These are phyloP conservation scores for Pseudolaguvia tuberculata DNA, from an alignment of 2,113 vertebrate species.

Conservation along the genomic window DNA sequence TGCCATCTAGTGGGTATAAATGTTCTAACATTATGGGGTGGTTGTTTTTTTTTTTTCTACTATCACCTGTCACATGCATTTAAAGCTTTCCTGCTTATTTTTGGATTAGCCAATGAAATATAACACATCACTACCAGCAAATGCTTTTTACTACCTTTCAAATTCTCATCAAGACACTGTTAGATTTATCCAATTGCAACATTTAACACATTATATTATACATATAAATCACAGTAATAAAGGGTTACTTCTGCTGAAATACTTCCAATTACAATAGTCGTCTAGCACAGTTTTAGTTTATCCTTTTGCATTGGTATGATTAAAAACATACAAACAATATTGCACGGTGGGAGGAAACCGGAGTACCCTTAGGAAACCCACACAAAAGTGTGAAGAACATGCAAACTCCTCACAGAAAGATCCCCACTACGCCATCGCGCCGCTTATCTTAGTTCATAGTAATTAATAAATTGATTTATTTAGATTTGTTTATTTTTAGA, in stretches of 20 bases:
- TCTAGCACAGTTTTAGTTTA: not conserved
- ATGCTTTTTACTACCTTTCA: not conserved
- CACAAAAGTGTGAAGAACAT: too few species aligned
- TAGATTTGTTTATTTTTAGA: too few species aligned
- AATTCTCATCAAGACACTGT: not conserved
- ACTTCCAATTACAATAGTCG: not conserved
- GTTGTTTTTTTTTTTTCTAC: not conserved
- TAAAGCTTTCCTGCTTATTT: conserved; percentile 3
- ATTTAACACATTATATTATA: not conserved
- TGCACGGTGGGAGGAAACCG: too few species aligned
- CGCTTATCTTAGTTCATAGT: too few species aligned
- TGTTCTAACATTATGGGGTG: conserved; percentile 2
- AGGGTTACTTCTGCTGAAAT: not conserved
- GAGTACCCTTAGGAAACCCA: too few species aligned
- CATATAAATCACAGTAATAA: not conserved
- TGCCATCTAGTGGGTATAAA: conserved; percentile 39
- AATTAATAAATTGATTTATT: too few species aligned
- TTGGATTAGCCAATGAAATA: not conserved
- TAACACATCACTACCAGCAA: conserved; percentile 4
- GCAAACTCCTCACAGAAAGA: too few species aligned
- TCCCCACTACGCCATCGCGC: too few species aligned
- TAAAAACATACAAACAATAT: conserved; percentile 14
- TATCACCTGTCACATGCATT: not conserved
- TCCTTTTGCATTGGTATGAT: not conserved
- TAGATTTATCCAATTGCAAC: not conserved